Conservation (phyloP, 2,797 vertebrate species). For the Cephalopachus bancanus region DNA sequence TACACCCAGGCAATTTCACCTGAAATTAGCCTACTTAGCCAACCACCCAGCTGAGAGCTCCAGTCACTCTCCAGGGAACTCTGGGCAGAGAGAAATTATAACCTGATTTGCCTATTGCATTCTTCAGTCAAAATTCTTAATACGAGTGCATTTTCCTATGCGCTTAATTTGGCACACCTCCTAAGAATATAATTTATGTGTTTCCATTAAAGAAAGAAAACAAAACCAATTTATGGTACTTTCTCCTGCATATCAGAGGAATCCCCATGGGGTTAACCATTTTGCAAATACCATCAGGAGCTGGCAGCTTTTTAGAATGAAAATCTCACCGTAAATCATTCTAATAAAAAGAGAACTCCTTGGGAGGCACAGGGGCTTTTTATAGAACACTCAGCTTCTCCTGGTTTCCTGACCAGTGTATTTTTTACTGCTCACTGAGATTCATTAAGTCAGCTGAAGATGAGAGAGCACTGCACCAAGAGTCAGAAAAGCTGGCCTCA, state of each 20-base stretch:
- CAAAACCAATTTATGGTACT: not conserved
- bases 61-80: too few species aligned
- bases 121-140: not conserved
- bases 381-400: not conserved
- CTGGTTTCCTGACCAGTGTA: not conserved
- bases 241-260: not conserved
- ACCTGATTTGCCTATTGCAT: not conserved
- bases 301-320: slow-evolving; percentile 37
- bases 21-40: not conserved
- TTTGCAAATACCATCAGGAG: not conserved
- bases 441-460: not conserved
- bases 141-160: not conserved
- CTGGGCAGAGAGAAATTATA: not conserved
- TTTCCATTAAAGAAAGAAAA: slow-evolving; percentile 28
- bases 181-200: not conserved
- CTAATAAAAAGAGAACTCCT: not conserved
- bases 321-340: not conserved
- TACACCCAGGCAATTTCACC: not conserved
- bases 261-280: not conserved
- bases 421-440: not conserved
- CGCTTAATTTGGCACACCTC: not conserved
- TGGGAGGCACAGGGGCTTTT: not conserved
- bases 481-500: not conserved
- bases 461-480: rapidly evolving
- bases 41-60: rapidly evolving